Percentiles rank a stretch among this genome's conserved stretches.
These are phyloP conservation scores for Burhinus bistriatus DNA, from an alignment of 2,113 vertebrate species.

Conservation along the genomic window DNA sequence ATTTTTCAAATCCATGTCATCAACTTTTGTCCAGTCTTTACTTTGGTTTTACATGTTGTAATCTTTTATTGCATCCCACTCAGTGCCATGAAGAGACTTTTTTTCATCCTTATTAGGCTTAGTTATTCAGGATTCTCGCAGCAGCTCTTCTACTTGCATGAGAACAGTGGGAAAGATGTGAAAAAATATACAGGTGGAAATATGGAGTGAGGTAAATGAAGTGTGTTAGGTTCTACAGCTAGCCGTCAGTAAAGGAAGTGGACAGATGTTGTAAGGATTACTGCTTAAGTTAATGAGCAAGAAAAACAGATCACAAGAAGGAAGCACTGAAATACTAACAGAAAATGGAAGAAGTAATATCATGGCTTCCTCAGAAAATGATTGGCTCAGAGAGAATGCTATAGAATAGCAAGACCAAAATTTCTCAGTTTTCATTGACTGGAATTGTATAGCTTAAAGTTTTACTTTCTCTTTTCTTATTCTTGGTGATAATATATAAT, in stretches of 20 bases:
- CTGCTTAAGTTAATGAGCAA: too few relatives aligned
- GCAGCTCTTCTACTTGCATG: neutral
- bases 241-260: too few relatives aligned
- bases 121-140: neutral
- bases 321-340: neutral
- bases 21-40: neutral
- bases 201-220: neutral
- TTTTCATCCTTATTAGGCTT: neutral
- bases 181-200: neutral
- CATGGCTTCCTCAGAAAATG: neutral
- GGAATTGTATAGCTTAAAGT: neutral
- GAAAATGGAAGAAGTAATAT: neutral
- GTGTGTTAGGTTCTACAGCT: too few relatives aligned
- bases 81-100: neutral
- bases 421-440: neutral
- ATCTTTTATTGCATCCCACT: neutral
- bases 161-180: neutral
- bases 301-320: too few relatives aligned
- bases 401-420: neutral
- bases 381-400: neutral
- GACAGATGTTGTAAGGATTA: too few relatives aligned
- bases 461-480: neutral
- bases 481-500: neutral
- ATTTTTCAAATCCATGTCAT: neutral
- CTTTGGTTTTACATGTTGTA: neutral